Conservation (phyloP, 2,797 vertebrate genomes). For the Pyrocephalus nanus region DNA sequence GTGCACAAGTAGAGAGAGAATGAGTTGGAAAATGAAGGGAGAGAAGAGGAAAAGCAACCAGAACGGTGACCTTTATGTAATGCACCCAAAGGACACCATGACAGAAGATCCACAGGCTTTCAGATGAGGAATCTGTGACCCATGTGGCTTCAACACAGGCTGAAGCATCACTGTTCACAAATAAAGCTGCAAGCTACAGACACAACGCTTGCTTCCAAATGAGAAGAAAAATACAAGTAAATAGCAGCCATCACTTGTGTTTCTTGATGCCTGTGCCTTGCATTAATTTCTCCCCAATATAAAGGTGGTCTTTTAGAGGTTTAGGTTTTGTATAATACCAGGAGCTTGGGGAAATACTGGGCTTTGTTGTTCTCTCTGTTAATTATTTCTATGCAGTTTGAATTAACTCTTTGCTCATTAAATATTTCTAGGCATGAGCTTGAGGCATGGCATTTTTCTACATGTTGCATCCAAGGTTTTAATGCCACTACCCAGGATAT, state of each 20-base stretch:
- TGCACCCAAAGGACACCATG: slow-evolving; percentile 4
- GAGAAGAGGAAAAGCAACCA: neutral
- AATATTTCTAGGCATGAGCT: neutral
- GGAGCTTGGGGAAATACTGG: neutral
- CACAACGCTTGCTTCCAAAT: neutral
- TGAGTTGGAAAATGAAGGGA: neutral
- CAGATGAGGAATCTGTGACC: neutral
- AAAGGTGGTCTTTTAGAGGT: neutral
- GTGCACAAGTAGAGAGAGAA: neutral
- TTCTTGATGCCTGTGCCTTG: neutral
- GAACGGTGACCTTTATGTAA: neutral
- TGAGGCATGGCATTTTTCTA: neutral
- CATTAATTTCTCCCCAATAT: neutral
- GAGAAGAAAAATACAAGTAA: slow-evolving; percentile 1
- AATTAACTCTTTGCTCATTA: neutral
- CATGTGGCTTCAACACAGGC: neutral
- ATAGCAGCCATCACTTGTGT: neutral
- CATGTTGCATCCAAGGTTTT: neutral
- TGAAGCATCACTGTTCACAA: neutral
- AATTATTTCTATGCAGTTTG: too few species aligned
- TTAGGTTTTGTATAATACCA: neutral
- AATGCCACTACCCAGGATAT: neutral
- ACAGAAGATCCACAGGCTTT: neutral
- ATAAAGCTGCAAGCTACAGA: neutral
- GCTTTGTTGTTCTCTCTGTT: neutral